Evolutionary conservation across 1,140 invertebrate species (phyloP), one percentile per base, ranked within the genome.

Genomic region (Nixonia krombeini): DNA sequence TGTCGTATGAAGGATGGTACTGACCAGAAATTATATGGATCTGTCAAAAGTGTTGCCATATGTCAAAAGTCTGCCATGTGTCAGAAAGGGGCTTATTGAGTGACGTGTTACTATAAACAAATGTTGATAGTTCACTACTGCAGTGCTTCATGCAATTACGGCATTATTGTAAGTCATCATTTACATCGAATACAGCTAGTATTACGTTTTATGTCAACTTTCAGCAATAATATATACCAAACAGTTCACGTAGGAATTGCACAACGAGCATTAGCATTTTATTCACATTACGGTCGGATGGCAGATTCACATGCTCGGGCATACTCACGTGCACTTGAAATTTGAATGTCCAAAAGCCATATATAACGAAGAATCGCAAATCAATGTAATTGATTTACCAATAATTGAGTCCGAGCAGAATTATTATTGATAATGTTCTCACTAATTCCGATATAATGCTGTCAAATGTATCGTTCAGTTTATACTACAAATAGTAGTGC

Each of bases 311-410:
- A 63, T 56, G 51, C 38, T 56, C 51, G 51, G 55, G 51, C 51
- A 56, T 56, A 45, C 61, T 64, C 61, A 64, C 51, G 51, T 64
- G 41, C 51, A 56, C 61, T 56, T 46, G 46, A 64, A 63, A 56
- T 64, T 56, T 64, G 61, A 64, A 56, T 64, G 46, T 38, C 52
- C 52, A 31, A 46, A 56, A 64, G 46, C 61, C 45, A 63, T 56
- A 29, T 56, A 63, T 63, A 63, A 31, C 40, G 59, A 55, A 63
- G 59, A 63, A 63, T 63, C 59, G 53, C 59, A 63, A 63, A 55
- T 63, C 51, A 63, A 16, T 55, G 45, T 51, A 56, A 63, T 51
- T 63, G 59, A 63, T 63, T 63, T 50, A 55, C 59, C 59, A 46
- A 63, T 63, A 63, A 63, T 63, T 63, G 51, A 63, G 59, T 42